Base-by-base conservation (phyloP, 2,888 invertebrate genomes). In the Tachystola acroxantha region DNA sequence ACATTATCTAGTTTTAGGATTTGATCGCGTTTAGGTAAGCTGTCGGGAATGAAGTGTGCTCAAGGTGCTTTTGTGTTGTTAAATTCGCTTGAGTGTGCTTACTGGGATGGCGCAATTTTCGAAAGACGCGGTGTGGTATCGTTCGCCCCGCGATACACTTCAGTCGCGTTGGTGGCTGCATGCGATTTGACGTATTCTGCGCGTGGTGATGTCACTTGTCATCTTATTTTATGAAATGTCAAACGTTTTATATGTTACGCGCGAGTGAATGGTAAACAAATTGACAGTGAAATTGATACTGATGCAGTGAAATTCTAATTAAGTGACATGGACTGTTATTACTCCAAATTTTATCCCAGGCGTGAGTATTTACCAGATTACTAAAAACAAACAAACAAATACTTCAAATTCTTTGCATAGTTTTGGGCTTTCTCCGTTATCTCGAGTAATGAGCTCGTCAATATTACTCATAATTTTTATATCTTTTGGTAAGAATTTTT, bases 91-190 rank as follows among this genome's bases (percentile, higher is more conserved):
- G 79, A 82, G 80, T 85, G 80, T 84, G 81, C 77, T 80, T 84
- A 79, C 76, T 79, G 77, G 69, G 82, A 86, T 87, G 87, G 86
- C 86, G 88, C 88, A 88, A 89, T 88, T 88, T 88, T 88, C 88
- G 88, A 86, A 86, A 86, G 87, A 86, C 87, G 87, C 86, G 87
- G 86, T 86, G 75, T 81, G 82, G 85, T 80, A 79, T 82, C 76
- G 86, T 78, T 80, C 85, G 88, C 78, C 77, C 35, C 79, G 84
- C 77, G 77, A 79, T 87, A 85, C 77, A 88, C 84, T 88, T 88
- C 88, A 88, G 88, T 88, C 88, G 87, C 85, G 88, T 86, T 84
- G 64, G 80, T 84, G 82, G 82, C 80, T 82, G 81, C 80, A 80
- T 78, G 84, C 80, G 86, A 86, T 87, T 88, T 88, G 87, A 87